A percentile compares a stretch with the other conserved stretches of the same genome.
Conservation (phyloP, 1,140 invertebrate genomes). For the Macrosteles quadrilineatus region DNA sequence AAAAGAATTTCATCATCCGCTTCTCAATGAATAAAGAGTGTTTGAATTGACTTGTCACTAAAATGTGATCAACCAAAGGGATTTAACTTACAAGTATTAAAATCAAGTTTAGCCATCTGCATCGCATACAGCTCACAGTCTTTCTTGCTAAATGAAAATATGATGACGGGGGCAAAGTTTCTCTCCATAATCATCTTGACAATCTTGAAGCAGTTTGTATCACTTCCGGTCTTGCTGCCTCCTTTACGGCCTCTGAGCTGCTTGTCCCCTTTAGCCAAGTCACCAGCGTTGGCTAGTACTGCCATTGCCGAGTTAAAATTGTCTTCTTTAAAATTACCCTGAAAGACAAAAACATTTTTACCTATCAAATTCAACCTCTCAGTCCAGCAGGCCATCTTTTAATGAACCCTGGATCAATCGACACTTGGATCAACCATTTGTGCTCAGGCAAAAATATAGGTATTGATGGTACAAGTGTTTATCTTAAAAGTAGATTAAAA, state of each 20-base stretch:
- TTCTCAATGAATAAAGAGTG: no score
- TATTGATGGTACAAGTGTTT: no score
- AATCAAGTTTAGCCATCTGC: constrained; percentile 95
- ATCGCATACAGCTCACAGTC: constrained; percentile 97
- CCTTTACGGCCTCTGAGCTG: constrained; percentile 66
- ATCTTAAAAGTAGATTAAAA: no score
- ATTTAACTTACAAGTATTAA: constrained; percentile 82
- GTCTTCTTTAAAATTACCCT: constrained; percentile 93
- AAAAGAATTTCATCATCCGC: no score
- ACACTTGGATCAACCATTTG: no score
- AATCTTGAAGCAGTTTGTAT: constrained; percentile 94
- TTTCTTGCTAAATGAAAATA: constrained; percentile 99
- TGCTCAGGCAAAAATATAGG: no score
- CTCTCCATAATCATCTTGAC: constrained; percentile 99
- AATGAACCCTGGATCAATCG: no score
- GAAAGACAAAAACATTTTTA: no score
- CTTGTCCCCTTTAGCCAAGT: constrained; percentile 74
- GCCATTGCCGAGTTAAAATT: constrained; percentile 97
- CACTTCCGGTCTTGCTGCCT: constrained; percentile 62
- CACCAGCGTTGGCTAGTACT: constrained; percentile 72
- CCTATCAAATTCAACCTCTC: no score
- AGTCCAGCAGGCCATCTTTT: no score
- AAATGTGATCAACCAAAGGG: no score
- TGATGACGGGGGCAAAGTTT: constrained; percentile 96
- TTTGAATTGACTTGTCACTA: no score